These are phyloP conservation scores for Accipiter cooperii DNA, from an alignment of 2,113 vertebrate genomes.

Conservation along the genomic window DNA sequence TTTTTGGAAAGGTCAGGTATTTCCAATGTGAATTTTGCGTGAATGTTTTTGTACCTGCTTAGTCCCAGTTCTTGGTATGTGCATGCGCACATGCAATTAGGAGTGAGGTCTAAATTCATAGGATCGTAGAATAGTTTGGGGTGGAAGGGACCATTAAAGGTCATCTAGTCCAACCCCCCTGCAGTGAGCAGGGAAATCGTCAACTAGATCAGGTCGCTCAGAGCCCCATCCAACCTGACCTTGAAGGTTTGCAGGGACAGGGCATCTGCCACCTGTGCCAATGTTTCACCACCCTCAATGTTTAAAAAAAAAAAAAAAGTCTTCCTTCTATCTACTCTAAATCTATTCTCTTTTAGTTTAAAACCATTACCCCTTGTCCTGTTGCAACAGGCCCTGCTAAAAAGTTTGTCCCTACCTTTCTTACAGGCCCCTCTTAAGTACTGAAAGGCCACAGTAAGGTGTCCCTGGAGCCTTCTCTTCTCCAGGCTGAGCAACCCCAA, in stretches of 20 bases:
- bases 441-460: not conserved
- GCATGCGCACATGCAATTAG: accelerated
- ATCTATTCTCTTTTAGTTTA: not conserved
- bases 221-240: not conserved
- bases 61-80: not conserved
- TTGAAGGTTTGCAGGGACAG: not conserved
- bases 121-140: not conserved
- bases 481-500: not conserved
- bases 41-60: not conserved
- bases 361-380: not conserved
- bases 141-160: not conserved
- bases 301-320: too few species aligned
- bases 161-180: not conserved
- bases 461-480: not conserved
- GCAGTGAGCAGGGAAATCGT: not conserved
- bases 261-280: not conserved
- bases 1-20: not conserved
- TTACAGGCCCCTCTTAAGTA: not conserved
- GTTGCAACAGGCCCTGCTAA: not conserved
- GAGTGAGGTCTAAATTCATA: not conserved
- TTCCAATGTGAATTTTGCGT: not conserved
- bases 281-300: too few species aligned
- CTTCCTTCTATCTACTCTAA: too few species aligned
- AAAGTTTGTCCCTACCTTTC: not conserved
- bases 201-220: not conserved